Conservation (phyloP, 2,888 invertebrate genomes). For the Euspilapteryx auroguttella region DNA sequence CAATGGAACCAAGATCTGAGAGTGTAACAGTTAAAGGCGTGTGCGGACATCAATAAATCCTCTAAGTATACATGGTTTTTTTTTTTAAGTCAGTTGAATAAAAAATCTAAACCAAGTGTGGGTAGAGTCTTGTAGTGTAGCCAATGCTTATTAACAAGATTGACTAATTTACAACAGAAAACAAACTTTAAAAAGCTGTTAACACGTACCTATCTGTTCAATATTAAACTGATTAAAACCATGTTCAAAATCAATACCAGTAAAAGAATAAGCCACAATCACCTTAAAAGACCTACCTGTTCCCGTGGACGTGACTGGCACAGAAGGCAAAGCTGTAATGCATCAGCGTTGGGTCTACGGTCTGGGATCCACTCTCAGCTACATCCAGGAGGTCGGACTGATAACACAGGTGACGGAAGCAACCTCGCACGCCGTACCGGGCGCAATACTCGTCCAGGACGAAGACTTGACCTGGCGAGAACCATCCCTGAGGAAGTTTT, state of each 20-base stretch:
- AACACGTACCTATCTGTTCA: too few relatives aligned
- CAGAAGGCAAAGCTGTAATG: conserved; percentile 99
- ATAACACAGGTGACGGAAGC: conserved; percentile 95
- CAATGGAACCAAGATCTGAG: too few relatives aligned
- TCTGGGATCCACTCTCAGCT: conserved; percentile 85
- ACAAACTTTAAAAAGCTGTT: too few relatives aligned
- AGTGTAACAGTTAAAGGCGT: too few relatives aligned
- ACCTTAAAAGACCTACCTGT: conserved; percentile 70
- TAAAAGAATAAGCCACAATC: background rate
- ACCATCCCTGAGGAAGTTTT: conserved; percentile 92
- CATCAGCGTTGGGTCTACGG: conserved; percentile 98
- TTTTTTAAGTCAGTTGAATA: too few relatives aligned
- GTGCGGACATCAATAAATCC: too few relatives aligned
- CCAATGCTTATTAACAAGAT: too few relatives aligned
- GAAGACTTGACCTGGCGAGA: conserved; percentile 98
- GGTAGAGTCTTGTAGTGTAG: too few relatives aligned
- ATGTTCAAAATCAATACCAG: background rate
- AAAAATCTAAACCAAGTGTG: too few relatives aligned
- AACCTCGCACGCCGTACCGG: conserved; percentile 94
- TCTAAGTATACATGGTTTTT: too few relatives aligned
- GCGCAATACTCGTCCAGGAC: conserved; percentile 98
- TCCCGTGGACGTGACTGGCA: conserved; percentile 98
- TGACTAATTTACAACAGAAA: too few relatives aligned
- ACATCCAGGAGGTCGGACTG: conserved; percentile 92
- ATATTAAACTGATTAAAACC: too few relatives aligned